Percentiles rank a stretch among this genome's conserved stretches.
Evolutionary conservation across 2,888 invertebrate genomes (phyloP).

Genomic region (Scaptomyza cyrtandrae): DNA sequence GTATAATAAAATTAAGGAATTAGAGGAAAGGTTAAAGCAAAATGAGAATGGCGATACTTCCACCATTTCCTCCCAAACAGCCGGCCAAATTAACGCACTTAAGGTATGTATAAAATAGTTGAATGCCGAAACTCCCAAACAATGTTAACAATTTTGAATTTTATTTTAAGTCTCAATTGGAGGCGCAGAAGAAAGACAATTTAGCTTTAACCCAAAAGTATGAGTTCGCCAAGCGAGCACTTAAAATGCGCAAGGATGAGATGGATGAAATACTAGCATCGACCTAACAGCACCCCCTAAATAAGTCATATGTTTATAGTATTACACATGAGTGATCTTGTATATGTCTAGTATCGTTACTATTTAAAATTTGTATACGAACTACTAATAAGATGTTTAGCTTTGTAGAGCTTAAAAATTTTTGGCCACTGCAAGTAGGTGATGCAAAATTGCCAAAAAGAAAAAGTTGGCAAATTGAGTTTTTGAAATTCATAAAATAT

Average conservation of each 20-base stretch:
- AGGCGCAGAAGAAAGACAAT: constrained; percentile 37
- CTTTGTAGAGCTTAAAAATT: not conserved
- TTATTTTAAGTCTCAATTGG: constrained; percentile 34
- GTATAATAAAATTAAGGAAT: constrained; percentile 63
- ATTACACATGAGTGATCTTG: constrained; percentile 42
- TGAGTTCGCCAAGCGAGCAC: constrained; percentile 50
- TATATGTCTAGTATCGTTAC: constrained; percentile 14
- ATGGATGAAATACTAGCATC: constrained; percentile 19
- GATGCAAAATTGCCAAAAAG: not conserved
- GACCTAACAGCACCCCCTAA: constrained; percentile 8
- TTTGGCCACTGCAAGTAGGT: not conserved
- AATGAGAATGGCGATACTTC: constrained; percentile 58
- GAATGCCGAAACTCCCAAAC: not conserved
- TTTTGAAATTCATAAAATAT: not conserved
- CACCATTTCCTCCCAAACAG: constrained; percentile 55
- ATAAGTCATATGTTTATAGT: constrained; percentile 26
- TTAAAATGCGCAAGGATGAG: constrained; percentile 49
- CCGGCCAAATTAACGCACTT: constrained; percentile 56
- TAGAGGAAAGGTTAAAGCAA: constrained; percentile 66
- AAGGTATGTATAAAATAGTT: constrained; percentile 50
- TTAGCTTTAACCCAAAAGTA: constrained; percentile 35
- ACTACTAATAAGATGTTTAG: not conserved
- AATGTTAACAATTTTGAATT: not conserved
- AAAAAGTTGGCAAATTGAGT: not conserved
- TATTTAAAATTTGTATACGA: not conserved